A percentile compares a stretch with the other conserved stretches of the same genome.
Conservation (phyloP, 2,888 invertebrate genomes). For the Adineta ricciae region DNA sequence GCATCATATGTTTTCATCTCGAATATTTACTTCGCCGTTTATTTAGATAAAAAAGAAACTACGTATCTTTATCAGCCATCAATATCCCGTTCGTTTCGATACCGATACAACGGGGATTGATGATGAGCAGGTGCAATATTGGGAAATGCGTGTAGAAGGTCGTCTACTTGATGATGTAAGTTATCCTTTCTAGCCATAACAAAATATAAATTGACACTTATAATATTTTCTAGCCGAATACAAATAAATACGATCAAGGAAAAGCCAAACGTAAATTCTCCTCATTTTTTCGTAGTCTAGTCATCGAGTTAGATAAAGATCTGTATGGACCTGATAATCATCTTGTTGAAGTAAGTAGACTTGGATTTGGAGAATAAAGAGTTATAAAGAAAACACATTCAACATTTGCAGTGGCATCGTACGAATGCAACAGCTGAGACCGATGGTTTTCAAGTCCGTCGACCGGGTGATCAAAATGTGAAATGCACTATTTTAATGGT, state of each 20-base stretch:
- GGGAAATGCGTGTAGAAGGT: constrained; percentile 96
- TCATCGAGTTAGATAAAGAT: constrained; percentile 98
- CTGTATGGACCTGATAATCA: constrained; percentile 99
- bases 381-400: background rate
- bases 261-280: constrained; percentile 82
- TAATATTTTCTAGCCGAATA: constrained; percentile 53
- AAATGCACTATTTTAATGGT: constrained; percentile 90
- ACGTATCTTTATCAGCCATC: constrained; percentile 94
- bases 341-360: constrained; percentile 63
- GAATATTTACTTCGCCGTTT: background rate
- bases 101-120: constrained; percentile 41
- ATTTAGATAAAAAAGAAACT: constrained; percentile 76
- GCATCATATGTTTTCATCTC: background rate
- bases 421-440: constrained; percentile 94
- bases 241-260: constrained; percentile 42
- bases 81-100: constrained; percentile 74
- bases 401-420: constrained; percentile 69
- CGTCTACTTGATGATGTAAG: constrained; percentile 73
- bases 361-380: background rate
- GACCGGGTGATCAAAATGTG: constrained; percentile 96
- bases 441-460: constrained; percentile 71
- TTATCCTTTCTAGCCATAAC: background rate
- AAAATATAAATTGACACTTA: background rate
- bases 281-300: constrained; percentile 95
- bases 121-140: constrained; percentile 55